Evolutionary conservation across 2,797 vertebrate species (phyloP), one percentile per base, ranked within the genome.

Genomic region (Spheniscus humboldti): DNA sequence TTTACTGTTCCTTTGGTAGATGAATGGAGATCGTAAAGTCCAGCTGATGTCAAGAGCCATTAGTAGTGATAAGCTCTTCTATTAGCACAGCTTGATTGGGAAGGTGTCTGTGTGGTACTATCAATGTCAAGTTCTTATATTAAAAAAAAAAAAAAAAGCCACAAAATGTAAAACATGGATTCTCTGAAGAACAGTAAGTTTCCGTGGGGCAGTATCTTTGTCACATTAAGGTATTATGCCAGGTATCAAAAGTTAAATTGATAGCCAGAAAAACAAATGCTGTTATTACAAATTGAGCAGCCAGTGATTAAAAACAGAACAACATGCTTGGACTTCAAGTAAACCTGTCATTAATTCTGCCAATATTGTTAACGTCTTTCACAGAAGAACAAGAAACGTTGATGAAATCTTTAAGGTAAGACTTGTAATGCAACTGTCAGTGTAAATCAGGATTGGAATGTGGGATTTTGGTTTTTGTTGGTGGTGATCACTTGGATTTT

Each of bases 351-450:
- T 83, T 94, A 88, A 76, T 93, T 78, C 52, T 94, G 72, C 94
- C 81, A 55, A 37, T 89, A 91, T 81, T 88, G 53, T 77, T 90
- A 94, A 67, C 43, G 0, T 88, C 72, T 83, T 94, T 85, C 80
- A 71, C 90, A 78, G 92, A 95, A 94, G 79, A 93, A 20, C 83
- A 94, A 67, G 93, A 91, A 77, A 52, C 92, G 41, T 90, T 91
- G 81, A 75, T 93, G 94, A 90, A 89, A 31, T 66, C 76, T 88
- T 87, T 74, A 94, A 97, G 92, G 96, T 97, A 96, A 97, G 96
- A 88, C 8, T 33, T 88, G 45, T 60, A 91, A 94, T 56, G 35
- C 56, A 84, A 53, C 37, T 88, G 69, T 75, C 76, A 94, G 86
- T 45, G 50, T 94, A 86, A 82, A 96, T 78, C 63, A 95, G 69